phyloP scores from a whole-genome alignment of 2,888 invertebrate species.

The Epinotia ramella region DNA sequence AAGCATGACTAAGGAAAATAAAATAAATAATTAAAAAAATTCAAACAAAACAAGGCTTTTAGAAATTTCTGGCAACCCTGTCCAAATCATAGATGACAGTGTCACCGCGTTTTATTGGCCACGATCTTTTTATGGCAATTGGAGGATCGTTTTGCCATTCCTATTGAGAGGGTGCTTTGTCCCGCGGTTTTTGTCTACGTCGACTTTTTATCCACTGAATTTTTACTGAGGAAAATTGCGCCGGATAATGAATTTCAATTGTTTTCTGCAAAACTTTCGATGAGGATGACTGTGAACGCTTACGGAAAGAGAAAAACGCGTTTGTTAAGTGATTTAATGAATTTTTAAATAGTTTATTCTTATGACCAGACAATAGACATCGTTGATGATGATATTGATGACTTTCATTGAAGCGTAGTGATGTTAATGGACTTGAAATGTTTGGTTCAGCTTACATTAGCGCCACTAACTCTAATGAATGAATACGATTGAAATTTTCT shows the following conservation, averaged over 20 bases:
- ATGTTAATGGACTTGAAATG: too few relatives aligned
- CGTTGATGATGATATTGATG: too few relatives aligned
- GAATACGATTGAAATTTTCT: too few relatives aligned
- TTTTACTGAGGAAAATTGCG: conserved; percentile 48
- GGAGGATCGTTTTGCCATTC: conserved; percentile 78
- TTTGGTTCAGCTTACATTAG: too few relatives aligned
- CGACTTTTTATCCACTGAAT: conserved; percentile 61
- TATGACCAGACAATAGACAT: too few relatives aligned
- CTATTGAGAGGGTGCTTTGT: conserved; percentile 71
- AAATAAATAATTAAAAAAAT: neutral
- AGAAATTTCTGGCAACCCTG: conserved; percentile 43
- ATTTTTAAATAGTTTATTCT: too few relatives aligned
- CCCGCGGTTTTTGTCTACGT: conserved; percentile 54
- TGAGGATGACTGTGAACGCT: neutral
- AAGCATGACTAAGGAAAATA: too few relatives aligned
- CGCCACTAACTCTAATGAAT: too few relatives aligned
- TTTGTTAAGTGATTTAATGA: neutral
- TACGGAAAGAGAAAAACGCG: neutral
- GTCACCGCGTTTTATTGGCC: conserved; percentile 78
- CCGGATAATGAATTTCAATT: conserved; percentile 36
- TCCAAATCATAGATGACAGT: conserved; percentile 78
- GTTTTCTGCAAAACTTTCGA: conserved; percentile 14
- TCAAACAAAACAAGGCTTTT: neutral
- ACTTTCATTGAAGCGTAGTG: too few relatives aligned
- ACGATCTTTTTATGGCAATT: conserved; percentile 82